Percentiles rank a stretch among this genome's conserved stretches.
These are phyloP conservation scores for Pseudomyrmex gracilis DNA, from an alignment of 1,140 invertebrate species.

Conservation along the genomic window DNA sequence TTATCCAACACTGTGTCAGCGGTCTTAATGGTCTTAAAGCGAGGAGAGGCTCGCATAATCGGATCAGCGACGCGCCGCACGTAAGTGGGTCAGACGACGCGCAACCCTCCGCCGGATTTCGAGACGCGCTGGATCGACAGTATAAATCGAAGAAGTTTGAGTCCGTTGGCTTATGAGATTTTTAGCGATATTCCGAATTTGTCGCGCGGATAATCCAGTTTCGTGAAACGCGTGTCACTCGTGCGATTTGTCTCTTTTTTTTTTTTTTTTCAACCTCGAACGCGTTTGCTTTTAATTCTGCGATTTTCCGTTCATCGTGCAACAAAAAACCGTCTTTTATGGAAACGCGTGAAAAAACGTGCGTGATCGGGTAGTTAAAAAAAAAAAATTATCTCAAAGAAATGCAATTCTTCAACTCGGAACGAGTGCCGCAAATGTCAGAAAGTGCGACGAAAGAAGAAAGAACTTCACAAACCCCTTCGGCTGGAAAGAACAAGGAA, in stretches of 20 bases:
- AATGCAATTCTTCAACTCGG: neutral
- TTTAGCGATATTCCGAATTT: slow-evolving; percentile 62
- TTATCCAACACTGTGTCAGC: neutral
- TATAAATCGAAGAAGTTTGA: slow-evolving; percentile 50
- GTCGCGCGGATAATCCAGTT: slow-evolving; percentile 20
- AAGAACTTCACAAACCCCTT: neutral
- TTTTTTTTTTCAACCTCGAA: neutral
- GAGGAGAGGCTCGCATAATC: slow-evolving; percentile 37
- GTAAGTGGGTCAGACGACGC: slow-evolving; percentile 57
- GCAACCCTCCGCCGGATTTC: slow-evolving; percentile 42
- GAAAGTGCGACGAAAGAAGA: slow-evolving; percentile 14
- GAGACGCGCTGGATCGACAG: slow-evolving; percentile 29
- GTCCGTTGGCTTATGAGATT: slow-evolving; percentile 68
- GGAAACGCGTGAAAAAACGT: no score
- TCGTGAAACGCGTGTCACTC: slow-evolving; percentile 10
- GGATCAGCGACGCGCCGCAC: slow-evolving; percentile 42
- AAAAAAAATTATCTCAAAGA: neutral
- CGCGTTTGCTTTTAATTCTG: neutral
- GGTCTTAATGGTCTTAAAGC: slow-evolving; percentile 9
- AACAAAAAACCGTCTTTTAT: no score
- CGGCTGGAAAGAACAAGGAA: slow-evolving; percentile 29
- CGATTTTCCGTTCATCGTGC: neutral
- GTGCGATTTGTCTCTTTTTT: no score
- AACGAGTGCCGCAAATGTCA: no score
- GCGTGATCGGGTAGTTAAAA: neutral